Evolutionary conservation across 1,140 invertebrate genomes (phyloP).

Genomic region (Bacillus rossius): DNA sequence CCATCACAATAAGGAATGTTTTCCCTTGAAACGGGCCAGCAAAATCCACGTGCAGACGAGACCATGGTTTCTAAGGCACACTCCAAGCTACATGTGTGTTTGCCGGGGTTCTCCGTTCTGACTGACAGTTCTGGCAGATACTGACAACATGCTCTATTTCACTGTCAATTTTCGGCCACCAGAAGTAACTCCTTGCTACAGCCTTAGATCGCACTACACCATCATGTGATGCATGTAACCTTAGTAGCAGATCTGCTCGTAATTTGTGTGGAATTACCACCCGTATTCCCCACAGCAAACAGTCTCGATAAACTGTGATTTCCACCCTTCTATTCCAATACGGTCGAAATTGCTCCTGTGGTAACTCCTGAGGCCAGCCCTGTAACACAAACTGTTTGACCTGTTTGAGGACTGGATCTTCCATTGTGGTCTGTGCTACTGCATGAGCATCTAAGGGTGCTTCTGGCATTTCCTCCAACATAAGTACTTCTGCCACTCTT

Average conservation of each 20-base stretch:
- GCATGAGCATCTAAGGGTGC: slow-evolving; percentile 4
- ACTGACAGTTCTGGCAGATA: slow-evolving; percentile 14
- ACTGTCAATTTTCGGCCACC: slow-evolving; percentile 41
- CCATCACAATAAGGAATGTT: slow-evolving; percentile 40
- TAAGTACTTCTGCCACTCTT: not conserved
- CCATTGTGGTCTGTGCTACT: not conserved
- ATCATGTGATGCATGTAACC: not conserved
- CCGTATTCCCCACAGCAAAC: not conserved
- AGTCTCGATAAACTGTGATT: not conserved
- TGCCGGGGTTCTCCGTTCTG: slow-evolving; percentile 19
- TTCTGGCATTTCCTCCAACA: slow-evolving; percentile 5
- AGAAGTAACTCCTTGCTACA: slow-evolving; percentile 40
- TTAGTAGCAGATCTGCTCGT: not conserved
- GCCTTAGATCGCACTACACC: slow-evolving; percentile 38
- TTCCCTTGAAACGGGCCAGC: slow-evolving; percentile 38
- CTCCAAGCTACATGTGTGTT: slow-evolving; percentile 32
- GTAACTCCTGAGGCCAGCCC: slow-evolving; percentile 1
- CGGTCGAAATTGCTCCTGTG: not conserved
- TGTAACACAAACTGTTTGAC: not conserved
- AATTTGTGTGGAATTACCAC: not conserved
- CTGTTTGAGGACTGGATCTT: not conserved
- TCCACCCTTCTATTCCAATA: not conserved
- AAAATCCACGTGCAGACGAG: slow-evolving; percentile 47
- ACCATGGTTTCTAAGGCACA: slow-evolving; percentile 37
- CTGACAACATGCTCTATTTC: slow-evolving; percentile 34